A percentile compares a stretch with the other conserved stretches of the same genome.
phyloP scores from a whole-genome alignment of 2,113 vertebrate species.

The Dinomys branickii region DNA sequence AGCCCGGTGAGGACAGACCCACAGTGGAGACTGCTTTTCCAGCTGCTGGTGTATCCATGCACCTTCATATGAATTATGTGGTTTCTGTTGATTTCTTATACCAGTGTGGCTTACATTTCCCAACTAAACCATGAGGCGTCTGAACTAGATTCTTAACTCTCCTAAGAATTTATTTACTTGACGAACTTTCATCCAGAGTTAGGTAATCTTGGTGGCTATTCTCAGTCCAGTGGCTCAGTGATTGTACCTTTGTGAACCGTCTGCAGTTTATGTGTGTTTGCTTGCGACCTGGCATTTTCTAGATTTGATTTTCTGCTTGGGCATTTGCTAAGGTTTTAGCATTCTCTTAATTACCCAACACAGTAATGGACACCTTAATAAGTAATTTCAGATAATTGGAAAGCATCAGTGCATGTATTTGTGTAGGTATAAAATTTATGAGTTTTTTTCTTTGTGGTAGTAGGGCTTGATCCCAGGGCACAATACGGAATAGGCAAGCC shows the following conservation, averaged over 20 bases:
- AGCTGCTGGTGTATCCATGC: not conserved
- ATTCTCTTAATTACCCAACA: conserved; percentile 1
- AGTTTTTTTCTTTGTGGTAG: not conserved
- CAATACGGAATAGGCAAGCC: too few species aligned
- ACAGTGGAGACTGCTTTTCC: not conserved
- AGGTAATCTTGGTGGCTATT: not conserved
- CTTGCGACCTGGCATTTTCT: not conserved
- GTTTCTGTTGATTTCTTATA: not conserved
- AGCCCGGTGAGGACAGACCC: not conserved
- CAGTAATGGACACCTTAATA: not conserved
- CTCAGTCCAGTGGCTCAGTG: not conserved
- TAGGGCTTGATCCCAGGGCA: not conserved
- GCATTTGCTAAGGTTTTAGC: conserved; percentile 1
- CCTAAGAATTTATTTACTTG: not conserved
- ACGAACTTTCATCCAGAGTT: not conserved
- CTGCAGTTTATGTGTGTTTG: not conserved
- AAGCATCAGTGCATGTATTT: not conserved
- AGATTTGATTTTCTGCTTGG: not conserved
- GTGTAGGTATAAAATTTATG: not conserved
- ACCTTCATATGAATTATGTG: not conserved
- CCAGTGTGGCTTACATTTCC: not conserved
- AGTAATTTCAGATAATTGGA: not conserved
- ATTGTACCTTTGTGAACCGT: not conserved
- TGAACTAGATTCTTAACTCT: not conserved
- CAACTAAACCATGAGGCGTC: not conserved